Evolutionary conservation across 2,113 vertebrate genomes (phyloP), one percentile per base, ranked within the genome.

Genomic region (Mystacornis crossleyi): DNA sequence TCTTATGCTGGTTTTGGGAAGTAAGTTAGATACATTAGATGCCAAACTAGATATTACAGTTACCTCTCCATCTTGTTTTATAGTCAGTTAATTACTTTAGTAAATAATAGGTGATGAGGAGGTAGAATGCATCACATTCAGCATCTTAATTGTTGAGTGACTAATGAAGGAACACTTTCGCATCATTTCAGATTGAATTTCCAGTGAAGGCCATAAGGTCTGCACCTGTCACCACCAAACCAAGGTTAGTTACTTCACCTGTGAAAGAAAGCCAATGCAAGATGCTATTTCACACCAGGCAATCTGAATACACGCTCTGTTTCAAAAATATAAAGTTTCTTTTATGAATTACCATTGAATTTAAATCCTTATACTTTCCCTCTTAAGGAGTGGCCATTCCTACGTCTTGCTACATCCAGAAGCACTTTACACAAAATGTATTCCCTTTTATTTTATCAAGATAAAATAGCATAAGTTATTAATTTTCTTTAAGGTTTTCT

Each of bases 221-320:
- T 96, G 80, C 81, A 97, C 93, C 90, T 97, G 91, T 97, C 96
- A 98, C 79, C 94, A 94, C 86, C n/a, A 24, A 64, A 74, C 28
- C 7, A 51, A 88, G 79, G 90, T 96, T 92, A 94, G 64, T 95
- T 97, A 91, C 91, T 95, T 45, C 42, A 18, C 40, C 54, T 69
- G 51, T 97, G 94, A 96, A 92, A 94, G 72, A 78, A 96, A 67
- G n/a, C 38, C 51, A 91, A 42, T 72, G 57, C 26, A 90, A 92
- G 77, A 90, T 84, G 81, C 33, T 90, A 45, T 94, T 96, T 97
- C 93, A 95, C 95, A 95, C 71, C 54, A 95, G 71, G 62, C 51
- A 73, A 86, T 70, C 82, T 93, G 94, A 96, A 90, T 90, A 91
- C 7, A 55, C 55, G 5, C 3, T 69, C 60, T 91, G 38, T 90